Evolutionary conservation across 2,113 vertebrate species (phyloP).

Genomic region (Neolamprologus devosi): DNA sequence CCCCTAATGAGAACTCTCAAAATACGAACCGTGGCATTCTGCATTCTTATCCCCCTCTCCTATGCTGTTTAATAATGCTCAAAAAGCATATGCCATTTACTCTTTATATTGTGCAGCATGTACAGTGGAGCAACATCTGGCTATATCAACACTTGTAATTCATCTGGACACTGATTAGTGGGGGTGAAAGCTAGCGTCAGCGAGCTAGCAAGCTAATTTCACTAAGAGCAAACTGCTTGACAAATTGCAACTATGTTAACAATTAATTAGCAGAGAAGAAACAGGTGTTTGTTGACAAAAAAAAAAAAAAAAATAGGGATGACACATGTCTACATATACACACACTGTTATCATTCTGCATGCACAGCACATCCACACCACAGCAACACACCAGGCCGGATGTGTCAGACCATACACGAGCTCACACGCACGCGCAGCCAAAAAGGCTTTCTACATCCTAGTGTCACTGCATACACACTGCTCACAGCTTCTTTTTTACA

Average conservation of each 20-base stretch:
- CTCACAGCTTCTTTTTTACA: constrained; percentile 10
- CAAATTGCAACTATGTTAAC: constrained; percentile 62
- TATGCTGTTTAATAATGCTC: background rate
- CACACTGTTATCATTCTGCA: background rate
- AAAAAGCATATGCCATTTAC: background rate
- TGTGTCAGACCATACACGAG: background rate
- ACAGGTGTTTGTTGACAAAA: constrained; percentile 59
- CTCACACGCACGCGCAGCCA: background rate
- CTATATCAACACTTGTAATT: constrained; percentile 34
- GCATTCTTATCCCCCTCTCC: background rate
- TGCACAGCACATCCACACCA: background rate
- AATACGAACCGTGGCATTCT: background rate
- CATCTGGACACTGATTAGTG: constrained; percentile 54
- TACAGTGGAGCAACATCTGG: constrained; percentile 38
- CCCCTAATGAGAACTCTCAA: background rate
- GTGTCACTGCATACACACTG: background rate
- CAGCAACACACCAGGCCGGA: background rate
- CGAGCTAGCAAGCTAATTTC: constrained; percentile 33
- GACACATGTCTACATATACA: background rate
- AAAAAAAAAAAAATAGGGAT: constrained; percentile 5
- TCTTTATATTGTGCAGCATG: background rate
- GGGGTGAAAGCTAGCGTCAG: constrained; percentile 28
- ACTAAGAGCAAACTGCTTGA: constrained; percentile 32
- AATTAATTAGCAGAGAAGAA: constrained; percentile 59
- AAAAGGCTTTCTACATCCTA: background rate